Percentiles rank a stretch among this genome's conserved stretches.
Evolutionary conservation across 2,888 invertebrate genomes (phyloP).

Genomic region (Tinea trinotella): DNA sequence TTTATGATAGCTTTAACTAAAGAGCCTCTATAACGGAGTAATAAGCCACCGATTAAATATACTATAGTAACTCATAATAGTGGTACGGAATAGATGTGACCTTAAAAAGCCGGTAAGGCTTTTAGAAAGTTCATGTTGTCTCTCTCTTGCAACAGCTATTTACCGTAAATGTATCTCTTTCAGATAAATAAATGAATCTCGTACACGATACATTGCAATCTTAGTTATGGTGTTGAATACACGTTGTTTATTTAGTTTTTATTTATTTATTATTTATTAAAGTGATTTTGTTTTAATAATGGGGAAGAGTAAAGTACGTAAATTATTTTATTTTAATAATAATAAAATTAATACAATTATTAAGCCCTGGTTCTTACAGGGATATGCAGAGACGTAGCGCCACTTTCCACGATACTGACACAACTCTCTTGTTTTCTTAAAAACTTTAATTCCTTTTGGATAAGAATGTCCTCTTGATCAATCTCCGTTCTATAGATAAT

Average conservation of each 20-base stretch:
- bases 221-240: background rate
- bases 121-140: conserved; percentile 54
- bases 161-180: background rate
- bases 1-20: no score
- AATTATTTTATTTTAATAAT: background rate
- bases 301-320: background rate
- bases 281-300: background rate
- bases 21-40: no score
- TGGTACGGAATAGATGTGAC: conserved; percentile 44
- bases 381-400: no score
- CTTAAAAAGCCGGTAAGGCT: conserved; percentile 51
- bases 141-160: conserved; percentile 26
- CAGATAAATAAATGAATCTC: background rate
- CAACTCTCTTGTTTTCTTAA: no score
- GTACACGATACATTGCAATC: background rate
- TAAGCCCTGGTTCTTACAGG: no score
- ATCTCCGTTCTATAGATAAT: no score
- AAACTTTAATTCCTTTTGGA: no score
- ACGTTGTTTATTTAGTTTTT: background rate
- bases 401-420: no score
- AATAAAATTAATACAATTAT: no score
- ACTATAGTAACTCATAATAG: background rate
- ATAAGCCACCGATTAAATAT: background rate
- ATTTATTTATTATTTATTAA: no score
- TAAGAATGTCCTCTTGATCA: no score